These are phyloP conservation scores for Lepidonotus clava DNA, from an alignment of 2,888 invertebrate species.

Conservation along the genomic window DNA sequence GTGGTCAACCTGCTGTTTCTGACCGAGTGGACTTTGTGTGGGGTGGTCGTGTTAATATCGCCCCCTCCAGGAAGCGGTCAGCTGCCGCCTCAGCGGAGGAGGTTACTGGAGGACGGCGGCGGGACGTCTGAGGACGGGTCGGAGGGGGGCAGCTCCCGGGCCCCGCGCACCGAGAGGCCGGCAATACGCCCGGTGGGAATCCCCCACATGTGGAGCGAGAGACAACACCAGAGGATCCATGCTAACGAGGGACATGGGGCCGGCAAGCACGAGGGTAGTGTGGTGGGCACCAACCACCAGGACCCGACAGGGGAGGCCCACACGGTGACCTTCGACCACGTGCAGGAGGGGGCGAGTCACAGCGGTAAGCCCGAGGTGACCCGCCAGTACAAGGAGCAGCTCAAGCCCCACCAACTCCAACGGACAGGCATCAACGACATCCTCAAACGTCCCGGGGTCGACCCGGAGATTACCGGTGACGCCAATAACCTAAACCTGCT, in stretches of 20 bases:
- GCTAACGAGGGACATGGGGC: not conserved
- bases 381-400: not conserved
- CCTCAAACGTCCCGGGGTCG: slow-evolving; percentile 11
- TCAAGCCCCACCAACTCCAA: not conserved
- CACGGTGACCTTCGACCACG: slow-evolving; percentile 5
- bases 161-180: not conserved
- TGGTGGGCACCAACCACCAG: not conserved
- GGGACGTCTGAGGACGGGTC: too few relatives aligned
- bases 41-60: not conserved
- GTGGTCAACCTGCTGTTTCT: slow-evolving; percentile 4
- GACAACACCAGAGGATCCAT: slow-evolving; percentile 21
- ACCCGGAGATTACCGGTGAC: slow-evolving; percentile 43
- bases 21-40: slow-evolving; percentile 9
- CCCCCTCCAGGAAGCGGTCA: not conserved
- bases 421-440: slow-evolving; percentile 21
- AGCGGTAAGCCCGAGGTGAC: slow-evolving; percentile 4
- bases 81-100: not conserved
- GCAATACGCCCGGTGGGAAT: not conserved
- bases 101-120: not conserved
- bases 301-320: not conserved
- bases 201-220: slow-evolving; percentile 48
- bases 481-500: slow-evolving; percentile 31
- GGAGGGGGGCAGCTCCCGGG: not conserved
- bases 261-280: not conserved
- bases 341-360: slow-evolving; percentile 21